These are phyloP conservation scores for Morinoia aosen DNA, from an alignment of 2,888 invertebrate species.

Conservation along the genomic window DNA sequence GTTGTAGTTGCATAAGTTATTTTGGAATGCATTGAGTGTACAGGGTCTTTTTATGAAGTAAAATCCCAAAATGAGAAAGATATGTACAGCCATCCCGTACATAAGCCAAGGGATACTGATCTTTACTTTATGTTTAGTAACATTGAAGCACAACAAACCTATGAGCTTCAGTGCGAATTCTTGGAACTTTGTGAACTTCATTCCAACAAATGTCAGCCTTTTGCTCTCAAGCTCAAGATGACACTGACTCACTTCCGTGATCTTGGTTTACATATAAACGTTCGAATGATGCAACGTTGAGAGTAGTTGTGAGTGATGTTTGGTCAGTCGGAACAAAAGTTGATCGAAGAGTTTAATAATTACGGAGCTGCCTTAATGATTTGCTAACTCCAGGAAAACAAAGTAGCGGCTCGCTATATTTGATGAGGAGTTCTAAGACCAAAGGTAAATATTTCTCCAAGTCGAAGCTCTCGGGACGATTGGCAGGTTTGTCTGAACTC, in stretches of 20 bases:
- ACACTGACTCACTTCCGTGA: background rate
- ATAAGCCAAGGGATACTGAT: background rate
- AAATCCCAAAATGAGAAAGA: background rate
- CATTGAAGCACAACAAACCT: background rate
- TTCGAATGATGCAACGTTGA: background rate
- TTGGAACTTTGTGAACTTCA: background rate
- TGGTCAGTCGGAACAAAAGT: background rate
- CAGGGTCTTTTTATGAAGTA: background rate
- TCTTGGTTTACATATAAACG: background rate
- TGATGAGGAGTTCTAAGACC: too few species aligned
- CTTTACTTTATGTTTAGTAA: background rate
- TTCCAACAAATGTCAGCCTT: background rate
- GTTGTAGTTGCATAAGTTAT: background rate
- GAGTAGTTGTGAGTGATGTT: background rate
- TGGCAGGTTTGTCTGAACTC: too few species aligned
- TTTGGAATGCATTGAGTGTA: background rate
- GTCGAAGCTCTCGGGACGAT: too few species aligned
- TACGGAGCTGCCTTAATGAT: background rate
- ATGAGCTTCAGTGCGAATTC: background rate
- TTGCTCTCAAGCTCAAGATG: background rate
- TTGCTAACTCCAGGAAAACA: too few species aligned
- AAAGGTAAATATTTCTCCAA: too few species aligned
- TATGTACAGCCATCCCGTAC: background rate
- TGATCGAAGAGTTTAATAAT: background rate
- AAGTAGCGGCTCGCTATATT: too few species aligned